phyloP scores from a whole-genome alignment of 2,888 invertebrate species.

The Agriopis leucophaearia region DNA sequence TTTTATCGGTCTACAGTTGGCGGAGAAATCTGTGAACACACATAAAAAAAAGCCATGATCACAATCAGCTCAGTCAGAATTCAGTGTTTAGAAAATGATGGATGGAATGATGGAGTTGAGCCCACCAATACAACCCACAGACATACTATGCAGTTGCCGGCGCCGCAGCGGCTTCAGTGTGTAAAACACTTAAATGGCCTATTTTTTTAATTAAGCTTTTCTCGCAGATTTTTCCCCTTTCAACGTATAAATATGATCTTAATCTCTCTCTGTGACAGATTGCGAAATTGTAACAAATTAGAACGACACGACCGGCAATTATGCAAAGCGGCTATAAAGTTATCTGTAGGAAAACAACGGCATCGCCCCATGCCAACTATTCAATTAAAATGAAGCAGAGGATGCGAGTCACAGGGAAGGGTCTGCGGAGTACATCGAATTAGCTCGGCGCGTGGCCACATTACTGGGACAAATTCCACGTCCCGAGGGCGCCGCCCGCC shows the following conservation, averaged over 20 bases:
- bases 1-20: no score
- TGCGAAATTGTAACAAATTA: conserved; percentile 81
- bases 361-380: conserved; percentile 78
- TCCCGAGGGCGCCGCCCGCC: conserved; percentile 68
- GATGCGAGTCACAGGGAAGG: conserved; percentile 82
- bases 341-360: conserved; percentile 82
- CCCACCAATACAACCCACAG: no score
- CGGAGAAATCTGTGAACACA: no score
- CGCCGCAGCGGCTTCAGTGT: no score
- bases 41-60: no score
- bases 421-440: conserved; percentile 75
- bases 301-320: conserved; percentile 76
- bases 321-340: conserved; percentile 83
- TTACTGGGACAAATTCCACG: conserved; percentile 83
- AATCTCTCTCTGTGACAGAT: conserved; percentile 69
- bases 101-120: no score
- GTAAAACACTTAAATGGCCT: no score
- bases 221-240: conserved; percentile 42
- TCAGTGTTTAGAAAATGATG: no score
- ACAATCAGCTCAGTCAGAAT: no score
- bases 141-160: no score
- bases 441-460: conserved; percentile 85
- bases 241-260: conserved; percentile 47
- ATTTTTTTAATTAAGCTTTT: neutral
- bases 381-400: conserved; percentile 85